Evolutionary conservation across 2,888 invertebrate genomes (phyloP).

Genomic region (Drosophila niveifrons): DNA sequence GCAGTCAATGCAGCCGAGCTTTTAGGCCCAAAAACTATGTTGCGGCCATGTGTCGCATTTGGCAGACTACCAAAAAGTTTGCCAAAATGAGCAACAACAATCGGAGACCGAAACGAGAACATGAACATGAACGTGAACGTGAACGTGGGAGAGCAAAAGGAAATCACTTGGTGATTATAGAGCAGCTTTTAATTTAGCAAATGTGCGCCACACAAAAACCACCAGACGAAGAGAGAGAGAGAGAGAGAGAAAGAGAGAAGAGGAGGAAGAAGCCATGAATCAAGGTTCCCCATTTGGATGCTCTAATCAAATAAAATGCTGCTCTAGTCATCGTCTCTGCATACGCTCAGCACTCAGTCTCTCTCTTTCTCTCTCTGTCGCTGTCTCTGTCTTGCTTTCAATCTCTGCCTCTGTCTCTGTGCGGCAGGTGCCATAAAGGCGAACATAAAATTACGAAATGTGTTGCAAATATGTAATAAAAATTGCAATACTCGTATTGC

Average conservation of each 20-base stretch:
- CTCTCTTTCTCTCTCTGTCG: slow-evolving; percentile 1
- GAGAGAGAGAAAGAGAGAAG: too few species aligned
- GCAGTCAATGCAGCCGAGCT: slow-evolving; percentile 28
- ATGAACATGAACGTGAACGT: too few species aligned
- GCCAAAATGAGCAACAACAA: slow-evolving; percentile 14
- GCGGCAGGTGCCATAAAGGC: slow-evolving; percentile 64
- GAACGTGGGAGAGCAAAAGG: slow-evolving; percentile 18
- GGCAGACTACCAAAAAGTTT: slow-evolving; percentile 63
- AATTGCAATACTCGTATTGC: slow-evolving; percentile 66
- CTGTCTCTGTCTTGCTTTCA: slow-evolving; percentile 1
- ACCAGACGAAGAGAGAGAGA: too few species aligned
- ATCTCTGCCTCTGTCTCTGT: not conserved
- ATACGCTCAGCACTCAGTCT: not conserved
- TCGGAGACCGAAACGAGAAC: not conserved
- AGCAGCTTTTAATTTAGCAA: slow-evolving; percentile 74
- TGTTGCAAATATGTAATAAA: slow-evolving; percentile 60
- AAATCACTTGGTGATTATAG: slow-evolving; percentile 70
- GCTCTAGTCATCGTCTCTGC: not conserved
- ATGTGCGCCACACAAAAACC: slow-evolving; percentile 44
- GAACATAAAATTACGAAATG: slow-evolving; percentile 62
- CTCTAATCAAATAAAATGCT: slow-evolving; percentile 60
- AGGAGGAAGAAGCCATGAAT: slow-evolving; percentile 35
- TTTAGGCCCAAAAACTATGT: slow-evolving; percentile 29
- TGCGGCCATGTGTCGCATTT: slow-evolving; percentile 57
- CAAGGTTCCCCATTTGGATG: slow-evolving; percentile 47